Conservation (phyloP, 2,888 invertebrate species). For the Lithophane socia region DNA sequence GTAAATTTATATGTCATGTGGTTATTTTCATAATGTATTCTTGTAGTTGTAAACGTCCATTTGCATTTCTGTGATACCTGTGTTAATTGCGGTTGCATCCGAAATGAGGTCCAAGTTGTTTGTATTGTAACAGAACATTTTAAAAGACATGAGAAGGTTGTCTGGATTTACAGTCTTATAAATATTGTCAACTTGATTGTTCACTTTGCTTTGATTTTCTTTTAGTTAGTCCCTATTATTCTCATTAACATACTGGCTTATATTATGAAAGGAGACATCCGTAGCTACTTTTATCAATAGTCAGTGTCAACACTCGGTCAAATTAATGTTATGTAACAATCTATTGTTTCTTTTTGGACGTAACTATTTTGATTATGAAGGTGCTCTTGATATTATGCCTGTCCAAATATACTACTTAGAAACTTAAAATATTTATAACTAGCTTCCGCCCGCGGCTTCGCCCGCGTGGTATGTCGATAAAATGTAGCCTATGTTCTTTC, state of each 20-base stretch:
- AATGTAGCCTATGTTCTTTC: too few species aligned
- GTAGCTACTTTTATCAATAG: background rate
- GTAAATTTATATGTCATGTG: constrained; percentile 3
- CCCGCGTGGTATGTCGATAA: too few species aligned
- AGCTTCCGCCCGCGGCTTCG: too few species aligned
- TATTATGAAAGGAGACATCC: background rate
- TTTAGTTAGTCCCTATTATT: background rate
- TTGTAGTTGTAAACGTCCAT: constrained; percentile 16
- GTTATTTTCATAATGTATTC: constrained; percentile 29
- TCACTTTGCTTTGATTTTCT: background rate
- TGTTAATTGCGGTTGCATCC: background rate
- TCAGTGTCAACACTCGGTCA: constrained; percentile 4
- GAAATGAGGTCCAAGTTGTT: background rate
- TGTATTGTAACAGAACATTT: background rate
- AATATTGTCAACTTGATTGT: background rate
- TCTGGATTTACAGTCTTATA: background rate
- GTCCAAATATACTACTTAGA: background rate
- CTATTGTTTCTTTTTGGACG: background rate
- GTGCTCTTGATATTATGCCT: background rate
- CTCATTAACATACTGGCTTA: background rate
- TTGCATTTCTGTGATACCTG: constrained; percentile 11
- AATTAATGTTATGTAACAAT: constrained; percentile 20
- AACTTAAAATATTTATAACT: background rate
- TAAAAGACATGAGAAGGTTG: background rate
- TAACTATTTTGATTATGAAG: constrained; percentile 9